Conservation (phyloP, 1,140 invertebrate species). For the Psix sp. region DNA sequence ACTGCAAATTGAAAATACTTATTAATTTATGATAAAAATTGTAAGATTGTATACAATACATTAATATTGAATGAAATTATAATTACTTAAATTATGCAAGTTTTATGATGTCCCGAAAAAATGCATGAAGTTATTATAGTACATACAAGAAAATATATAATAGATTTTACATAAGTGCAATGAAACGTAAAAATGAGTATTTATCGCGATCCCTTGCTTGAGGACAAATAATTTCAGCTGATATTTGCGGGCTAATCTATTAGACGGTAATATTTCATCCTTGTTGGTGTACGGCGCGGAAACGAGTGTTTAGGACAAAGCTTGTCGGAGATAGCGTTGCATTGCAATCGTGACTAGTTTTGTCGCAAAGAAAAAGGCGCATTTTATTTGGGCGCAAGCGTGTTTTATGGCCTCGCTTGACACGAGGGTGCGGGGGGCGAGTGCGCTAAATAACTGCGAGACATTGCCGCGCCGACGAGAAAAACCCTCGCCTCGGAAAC, state of each 20-base stretch:
- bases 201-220: slow-evolving; percentile 8
- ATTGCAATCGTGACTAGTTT: slow-evolving; percentile 47
- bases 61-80: no score
- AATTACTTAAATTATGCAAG: no score
- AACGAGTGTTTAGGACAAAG: slow-evolving; percentile 38
- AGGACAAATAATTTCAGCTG: slow-evolving; percentile 6
- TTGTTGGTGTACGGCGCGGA: slow-evolving; percentile 20
- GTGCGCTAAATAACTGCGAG: slow-evolving; percentile 65
- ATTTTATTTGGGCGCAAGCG: slow-evolving; percentile 70
- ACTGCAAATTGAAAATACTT: no score
- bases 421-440: slow-evolving; percentile 49
- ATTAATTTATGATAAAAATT: no score
- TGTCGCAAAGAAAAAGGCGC: slow-evolving; percentile 53
- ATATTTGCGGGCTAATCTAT: slow-evolving; percentile 32
- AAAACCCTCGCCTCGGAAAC: slow-evolving; percentile 39
- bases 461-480: slow-evolving; percentile 42
- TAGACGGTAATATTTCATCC: slow-evolving; percentile 39
- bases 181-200: neutral
- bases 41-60: no score
- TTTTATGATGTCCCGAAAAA: no score
- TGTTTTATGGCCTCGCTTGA: slow-evolving; percentile 69
- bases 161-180: slow-evolving; percentile 6
- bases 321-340: slow-evolving; percentile 23
- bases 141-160: no score
- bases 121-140: no score